Percentiles rank a stretch among this genome's conserved stretches.
Evolutionary conservation across 1,140 invertebrate genomes (phyloP).

Genomic region (Caenorhabditis elegans): WBcel235 BX284603.4:2515501-2516000

Average conservation of each 20-base stretch:
- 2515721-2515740: slow-evolving; percentile 53
- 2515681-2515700: slow-evolving; percentile 7
- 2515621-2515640: slow-evolving; percentile 74
- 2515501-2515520: slow-evolving; percentile 88
- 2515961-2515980: too few relatives aligned
- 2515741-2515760: slow-evolving; percentile 32
- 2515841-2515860: slow-evolving; percentile 71
- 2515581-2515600: slow-evolving; percentile 91
- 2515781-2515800: slow-evolving; percentile 64
- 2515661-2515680: slow-evolving; percentile 64
- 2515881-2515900: too few relatives aligned
- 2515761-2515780: slow-evolving; percentile 30
- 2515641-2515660: slow-evolving; percentile 67
- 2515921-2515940: too few relatives aligned
- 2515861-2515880: too few relatives aligned
- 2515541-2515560: slow-evolving; percentile 66
- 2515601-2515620: slow-evolving; percentile 95
- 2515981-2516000: too few relatives aligned
- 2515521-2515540: slow-evolving; percentile 72
- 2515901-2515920: too few relatives aligned
- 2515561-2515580: slow-evolving; percentile 92
- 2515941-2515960: too few relatives aligned
- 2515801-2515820: slow-evolving; percentile 78
- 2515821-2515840: slow-evolving; percentile 90
- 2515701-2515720: slow-evolving; percentile 47